A percentile compares a stretch with the other conserved stretches of the same genome.
phyloP scores from a whole-genome alignment of 2,888 invertebrate species.

The Liposcelis brunnea region DNA sequence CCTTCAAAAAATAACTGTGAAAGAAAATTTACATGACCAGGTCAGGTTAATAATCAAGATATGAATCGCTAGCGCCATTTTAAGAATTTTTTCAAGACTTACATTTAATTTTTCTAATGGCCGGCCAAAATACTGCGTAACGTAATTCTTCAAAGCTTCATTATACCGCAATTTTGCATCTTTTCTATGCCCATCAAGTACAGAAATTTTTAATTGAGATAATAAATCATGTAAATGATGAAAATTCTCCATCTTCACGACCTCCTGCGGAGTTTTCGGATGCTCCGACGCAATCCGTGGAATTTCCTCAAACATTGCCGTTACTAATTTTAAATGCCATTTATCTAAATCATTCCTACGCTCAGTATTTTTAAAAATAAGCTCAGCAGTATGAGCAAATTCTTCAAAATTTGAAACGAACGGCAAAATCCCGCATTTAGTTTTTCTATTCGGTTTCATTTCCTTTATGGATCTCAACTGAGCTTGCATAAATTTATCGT shows the following conservation, averaged over 20 bases:
- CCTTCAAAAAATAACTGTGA: conserved; percentile 95
- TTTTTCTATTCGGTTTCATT: conserved; percentile 48
- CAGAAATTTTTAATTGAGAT: conserved; percentile 75
- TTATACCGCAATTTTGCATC: conserved; percentile 81
- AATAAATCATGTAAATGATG: conserved; percentile 79
- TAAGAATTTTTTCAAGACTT: conserved; percentile 22
- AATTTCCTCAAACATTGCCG: conserved; percentile 69
- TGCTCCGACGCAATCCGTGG: conserved; percentile 61
- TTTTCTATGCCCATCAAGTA: conserved; percentile 71
- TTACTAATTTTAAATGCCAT: conserved; percentile 69
- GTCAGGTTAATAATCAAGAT: too few species aligned
- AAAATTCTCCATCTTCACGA: conserved; percentile 91
- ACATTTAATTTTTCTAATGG: conserved; percentile 83
- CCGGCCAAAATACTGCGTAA: conserved; percentile 84
- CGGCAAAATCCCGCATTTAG: conserved; percentile 76
- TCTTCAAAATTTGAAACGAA: conserved; percentile 80
- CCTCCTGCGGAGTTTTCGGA: conserved; percentile 81
- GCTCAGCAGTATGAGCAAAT: conserved; percentile 73
- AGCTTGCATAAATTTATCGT: conserved; percentile 79
- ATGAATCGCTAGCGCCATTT: too few species aligned
- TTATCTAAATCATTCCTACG: conserved; percentile 81
- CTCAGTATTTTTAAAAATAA: conserved; percentile 70
- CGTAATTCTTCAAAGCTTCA: conserved; percentile 80
- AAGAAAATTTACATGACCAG: conserved; percentile 22
- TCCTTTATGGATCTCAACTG: conserved; percentile 69